These are phyloP conservation scores for Leucania comma DNA, from an alignment of 2,888 invertebrate genomes.

Conservation along the genomic window DNA sequence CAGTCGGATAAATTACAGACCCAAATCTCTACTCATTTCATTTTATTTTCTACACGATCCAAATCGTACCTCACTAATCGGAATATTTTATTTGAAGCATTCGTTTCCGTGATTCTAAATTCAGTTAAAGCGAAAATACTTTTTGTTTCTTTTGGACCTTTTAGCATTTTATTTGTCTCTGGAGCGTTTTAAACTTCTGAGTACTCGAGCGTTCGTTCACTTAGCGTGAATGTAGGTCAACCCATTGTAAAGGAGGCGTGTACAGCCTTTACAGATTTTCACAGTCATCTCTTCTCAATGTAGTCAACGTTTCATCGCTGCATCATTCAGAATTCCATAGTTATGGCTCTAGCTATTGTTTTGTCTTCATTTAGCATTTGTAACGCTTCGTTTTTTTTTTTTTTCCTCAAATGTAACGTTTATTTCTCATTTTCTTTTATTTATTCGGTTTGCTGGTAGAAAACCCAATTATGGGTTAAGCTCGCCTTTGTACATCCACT, in stretches of 20 bases:
- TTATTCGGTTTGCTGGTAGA: too few species aligned
- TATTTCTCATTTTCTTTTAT: too few species aligned
- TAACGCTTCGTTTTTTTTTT: slow-evolving; percentile 34
- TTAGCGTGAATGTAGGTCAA: slow-evolving; percentile 65
- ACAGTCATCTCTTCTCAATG: slow-evolving; percentile 60
- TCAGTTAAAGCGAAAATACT: slow-evolving; percentile 21
- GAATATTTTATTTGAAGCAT: slow-evolving; percentile 7
- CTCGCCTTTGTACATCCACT: too few species aligned
- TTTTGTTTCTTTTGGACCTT: slow-evolving; percentile 28
- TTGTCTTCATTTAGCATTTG: slow-evolving; percentile 33
- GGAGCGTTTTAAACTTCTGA: slow-evolving; percentile 55
- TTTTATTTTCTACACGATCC: slow-evolving; percentile 26
- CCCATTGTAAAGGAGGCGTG: slow-evolving; percentile 50
- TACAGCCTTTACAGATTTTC: slow-evolving; percentile 57
- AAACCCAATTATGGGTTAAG: too few species aligned
- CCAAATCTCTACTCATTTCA: slow-evolving; percentile 23
- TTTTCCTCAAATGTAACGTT: too few species aligned
- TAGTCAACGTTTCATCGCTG: slow-evolving; percentile 40
- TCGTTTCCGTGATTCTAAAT: background rate
- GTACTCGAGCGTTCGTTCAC: slow-evolving; percentile 62
- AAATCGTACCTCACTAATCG: slow-evolving; percentile 14
- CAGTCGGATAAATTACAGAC: slow-evolving; percentile 14
- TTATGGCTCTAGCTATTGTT: slow-evolving; percentile 41
- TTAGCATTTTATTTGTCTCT: slow-evolving; percentile 44
- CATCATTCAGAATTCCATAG: slow-evolving; percentile 34